Percentiles rank a stretch among this genome's conserved stretches.
Evolutionary conservation across 2,113 vertebrate species (phyloP).

Genomic region (Ceyx cyanopectus): DNA sequence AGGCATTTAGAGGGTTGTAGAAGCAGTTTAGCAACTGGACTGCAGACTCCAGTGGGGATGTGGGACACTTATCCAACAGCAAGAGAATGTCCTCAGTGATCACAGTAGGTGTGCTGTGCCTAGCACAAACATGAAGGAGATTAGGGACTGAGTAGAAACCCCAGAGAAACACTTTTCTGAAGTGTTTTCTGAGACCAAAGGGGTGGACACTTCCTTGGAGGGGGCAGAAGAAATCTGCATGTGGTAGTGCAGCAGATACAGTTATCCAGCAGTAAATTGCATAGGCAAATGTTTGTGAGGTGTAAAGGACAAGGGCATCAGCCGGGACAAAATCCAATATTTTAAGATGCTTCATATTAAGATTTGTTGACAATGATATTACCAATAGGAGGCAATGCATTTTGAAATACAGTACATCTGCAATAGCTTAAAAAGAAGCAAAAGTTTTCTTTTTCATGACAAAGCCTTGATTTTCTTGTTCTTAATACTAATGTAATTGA

Average conservation of each 20-base stretch:
- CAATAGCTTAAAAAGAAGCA: neutral
- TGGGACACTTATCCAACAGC: neutral
- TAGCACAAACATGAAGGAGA: neutral
- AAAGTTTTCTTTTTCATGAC: neutral
- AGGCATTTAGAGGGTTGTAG: neutral
- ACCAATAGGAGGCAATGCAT: neutral
- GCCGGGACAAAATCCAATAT: neutral
- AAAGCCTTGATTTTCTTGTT: conserved; percentile 4
- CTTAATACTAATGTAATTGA: neutral
- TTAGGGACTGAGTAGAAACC: neutral
- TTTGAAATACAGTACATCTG: neutral
- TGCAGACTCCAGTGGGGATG: neutral
- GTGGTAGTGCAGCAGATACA: neutral
- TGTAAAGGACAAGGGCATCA: neutral
- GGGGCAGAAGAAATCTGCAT: neutral
- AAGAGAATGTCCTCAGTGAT: neutral
- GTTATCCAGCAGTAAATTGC: neutral
- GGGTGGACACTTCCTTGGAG: neutral
- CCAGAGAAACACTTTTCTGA: neutral
- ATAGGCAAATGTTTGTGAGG: neutral
- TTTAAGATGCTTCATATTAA: neutral
- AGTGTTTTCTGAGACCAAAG: neutral
- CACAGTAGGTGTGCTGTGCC: neutral
- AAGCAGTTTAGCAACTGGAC: neutral
- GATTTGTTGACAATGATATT: neutral